phyloP scores from a whole-genome alignment of 2,113 vertebrate species.

The Meriones unguiculatus region DNA sequence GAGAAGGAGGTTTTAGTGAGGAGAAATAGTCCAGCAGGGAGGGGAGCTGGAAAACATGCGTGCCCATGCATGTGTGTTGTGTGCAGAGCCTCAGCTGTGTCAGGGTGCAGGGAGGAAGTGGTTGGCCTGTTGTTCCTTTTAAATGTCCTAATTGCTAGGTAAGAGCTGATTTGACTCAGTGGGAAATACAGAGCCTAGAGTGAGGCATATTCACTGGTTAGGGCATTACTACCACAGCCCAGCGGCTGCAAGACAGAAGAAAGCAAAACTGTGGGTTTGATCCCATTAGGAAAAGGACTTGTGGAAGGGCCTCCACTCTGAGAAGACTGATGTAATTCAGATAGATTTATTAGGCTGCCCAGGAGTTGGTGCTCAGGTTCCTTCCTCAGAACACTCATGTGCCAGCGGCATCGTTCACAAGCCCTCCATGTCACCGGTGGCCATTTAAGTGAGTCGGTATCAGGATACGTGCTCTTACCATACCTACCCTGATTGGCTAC shows the following conservation, averaged over 20 bases:
- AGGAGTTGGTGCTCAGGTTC: not conserved
- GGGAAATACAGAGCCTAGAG: not conserved
- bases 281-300: not conserved
- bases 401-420: not conserved
- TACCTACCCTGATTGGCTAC: not conserved
- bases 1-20: not conserved
- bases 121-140: fast-evolving
- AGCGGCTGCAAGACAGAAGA: not conserved
- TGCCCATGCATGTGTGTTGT: fast-evolving
- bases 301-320: not conserved
- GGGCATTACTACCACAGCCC: not conserved
- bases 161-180: not conserved
- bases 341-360: not conserved
- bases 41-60: not conserved
- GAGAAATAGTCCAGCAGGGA: not conserved
- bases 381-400: not conserved
- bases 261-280: not conserved
- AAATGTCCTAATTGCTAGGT: not conserved
- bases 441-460: not conserved
- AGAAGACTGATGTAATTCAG: not conserved
- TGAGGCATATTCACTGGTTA: not conserved
- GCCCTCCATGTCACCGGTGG: not conserved
- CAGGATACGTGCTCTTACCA: not conserved
- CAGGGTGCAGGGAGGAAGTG: not conserved
- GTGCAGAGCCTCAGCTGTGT: not conserved